phyloP scores from a whole-genome alignment of 1,140 invertebrate species.

The Drosophila ohnishii region DNA sequence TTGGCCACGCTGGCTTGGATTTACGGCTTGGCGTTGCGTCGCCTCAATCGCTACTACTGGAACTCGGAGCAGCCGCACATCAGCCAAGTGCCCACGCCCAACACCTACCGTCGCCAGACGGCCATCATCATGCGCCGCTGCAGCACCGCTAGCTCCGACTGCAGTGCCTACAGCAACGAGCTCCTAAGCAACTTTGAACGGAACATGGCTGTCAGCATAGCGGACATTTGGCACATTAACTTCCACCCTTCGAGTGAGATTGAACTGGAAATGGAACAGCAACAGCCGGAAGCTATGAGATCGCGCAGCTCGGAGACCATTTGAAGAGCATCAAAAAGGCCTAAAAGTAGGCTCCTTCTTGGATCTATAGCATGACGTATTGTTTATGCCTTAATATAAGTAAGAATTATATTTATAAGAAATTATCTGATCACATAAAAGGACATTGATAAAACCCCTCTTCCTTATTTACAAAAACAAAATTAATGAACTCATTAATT shows the following conservation, averaged over 20 bases:
- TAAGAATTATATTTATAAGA: not conserved
- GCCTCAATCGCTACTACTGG: slow-evolving; percentile 74
- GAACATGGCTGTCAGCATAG: slow-evolving; percentile 68
- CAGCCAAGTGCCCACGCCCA: slow-evolving; percentile 66
- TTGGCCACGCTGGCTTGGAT: slow-evolving; percentile 66
- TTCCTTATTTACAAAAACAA: not conserved
- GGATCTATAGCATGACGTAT: not conserved
- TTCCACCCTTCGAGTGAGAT: slow-evolving; percentile 53
- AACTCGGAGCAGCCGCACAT: slow-evolving; percentile 65
- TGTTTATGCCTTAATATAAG: not conserved
- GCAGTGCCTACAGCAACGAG: slow-evolving; percentile 62
- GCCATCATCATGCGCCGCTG: slow-evolving; percentile 55
- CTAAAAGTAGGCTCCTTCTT: slow-evolving; percentile 42
- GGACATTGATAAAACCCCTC: not conserved
- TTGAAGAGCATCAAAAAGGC: slow-evolving; percentile 24
- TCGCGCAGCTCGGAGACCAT: slow-evolving; percentile 59
- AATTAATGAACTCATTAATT: not conserved
- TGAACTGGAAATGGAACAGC: slow-evolving; percentile 36
- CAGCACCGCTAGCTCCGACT: slow-evolving; percentile 54
- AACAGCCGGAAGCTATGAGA: not conserved
- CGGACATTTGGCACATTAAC: slow-evolving; percentile 74
- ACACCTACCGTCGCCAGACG: slow-evolving; percentile 71
- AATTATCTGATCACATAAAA: not conserved
- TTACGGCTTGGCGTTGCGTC: slow-evolving; percentile 63
- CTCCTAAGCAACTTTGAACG: slow-evolving; percentile 53